Conservation (phyloP, 1,140 invertebrate genomes). For the Chlorops oryzae region DNA sequence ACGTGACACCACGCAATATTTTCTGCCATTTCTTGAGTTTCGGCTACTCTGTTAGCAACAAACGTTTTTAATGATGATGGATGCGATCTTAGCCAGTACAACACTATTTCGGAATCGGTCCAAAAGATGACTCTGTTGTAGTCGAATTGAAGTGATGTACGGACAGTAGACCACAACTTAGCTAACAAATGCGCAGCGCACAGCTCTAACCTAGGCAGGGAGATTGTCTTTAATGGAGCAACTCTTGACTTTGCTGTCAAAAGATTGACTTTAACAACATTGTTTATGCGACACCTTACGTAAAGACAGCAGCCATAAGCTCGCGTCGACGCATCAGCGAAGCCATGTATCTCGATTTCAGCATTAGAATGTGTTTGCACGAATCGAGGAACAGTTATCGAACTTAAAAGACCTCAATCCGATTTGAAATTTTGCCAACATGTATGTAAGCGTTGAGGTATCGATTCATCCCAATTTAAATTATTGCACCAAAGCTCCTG, state of each 20-base stretch:
- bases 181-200: constrained; percentile 17
- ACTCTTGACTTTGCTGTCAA: constrained; percentile 16
- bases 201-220: constrained; percentile 19
- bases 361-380: too few relatives aligned
- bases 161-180: constrained; percentile 16
- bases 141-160: too few relatives aligned
- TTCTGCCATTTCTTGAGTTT: too few relatives aligned
- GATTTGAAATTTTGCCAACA: constrained; percentile 19
- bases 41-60: too few relatives aligned
- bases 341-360: constrained; percentile 29
- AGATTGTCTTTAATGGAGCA: constrained; percentile 13
- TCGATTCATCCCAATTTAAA: constrained; percentile 46
- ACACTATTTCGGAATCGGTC: too few relatives aligned
- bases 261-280: constrained; percentile 2
- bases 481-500: constrained; percentile 45
- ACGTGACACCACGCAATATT: too few relatives aligned
- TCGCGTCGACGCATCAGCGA: constrained; percentile 36
- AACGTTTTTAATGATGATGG: too few relatives aligned
- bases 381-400: too few relatives aligned
- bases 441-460: constrained; percentile 24
- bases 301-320: constrained; percentile 41
- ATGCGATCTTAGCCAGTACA: too few relatives aligned
- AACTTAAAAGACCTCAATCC: constrained; percentile 13
- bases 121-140: too few relatives aligned
- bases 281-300: constrained; percentile 18